Evolutionary conservation across 2,888 invertebrate species (phyloP).

Genomic region (Pinctada fucata): DNA sequence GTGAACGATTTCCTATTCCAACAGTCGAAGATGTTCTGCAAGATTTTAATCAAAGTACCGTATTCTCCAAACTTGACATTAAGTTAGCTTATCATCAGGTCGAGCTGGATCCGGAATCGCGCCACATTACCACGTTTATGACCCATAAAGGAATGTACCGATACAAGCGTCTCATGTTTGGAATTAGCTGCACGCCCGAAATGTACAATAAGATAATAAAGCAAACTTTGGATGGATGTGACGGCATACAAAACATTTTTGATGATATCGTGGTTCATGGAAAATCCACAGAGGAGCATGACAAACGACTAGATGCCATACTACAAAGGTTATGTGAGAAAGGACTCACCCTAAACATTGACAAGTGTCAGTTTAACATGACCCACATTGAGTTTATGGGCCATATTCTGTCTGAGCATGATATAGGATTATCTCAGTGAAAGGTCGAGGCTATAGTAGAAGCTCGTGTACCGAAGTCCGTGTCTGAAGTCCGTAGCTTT

Average conservation of each 20-base stretch:
- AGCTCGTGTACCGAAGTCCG: conserved; percentile 38
- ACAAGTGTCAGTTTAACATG: conserved; percentile 45
- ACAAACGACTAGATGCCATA: conserved; percentile 25
- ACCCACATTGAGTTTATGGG: conserved; percentile 41
- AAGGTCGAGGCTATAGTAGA: conserved; percentile 43
- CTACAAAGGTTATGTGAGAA: conserved; percentile 26
- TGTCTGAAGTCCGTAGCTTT: conserved; percentile 46
- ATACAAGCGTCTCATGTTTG: conserved; percentile 37
- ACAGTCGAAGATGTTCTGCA: too few relatives aligned
- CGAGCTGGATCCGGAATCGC: conserved; percentile 12
- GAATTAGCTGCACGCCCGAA: not conserved
- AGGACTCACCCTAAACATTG: conserved; percentile 41
- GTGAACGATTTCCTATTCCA: not conserved
- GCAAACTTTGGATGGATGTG: conserved; percentile 33
- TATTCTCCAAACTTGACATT: conserved; percentile 29
- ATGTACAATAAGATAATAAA: conserved; percentile 13
- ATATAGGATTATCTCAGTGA: conserved; percentile 29
- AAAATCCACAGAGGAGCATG: conserved; percentile 42
- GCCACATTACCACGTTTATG: conserved; percentile 30
- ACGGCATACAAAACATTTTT: conserved; percentile 37
- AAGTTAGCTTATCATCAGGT: conserved; percentile 30
- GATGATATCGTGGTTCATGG: conserved; percentile 53
- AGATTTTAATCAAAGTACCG: too few relatives aligned
- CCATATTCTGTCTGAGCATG: conserved; percentile 36
- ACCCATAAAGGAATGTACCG: conserved; percentile 30